phyloP scores from a whole-genome alignment of 1,140 invertebrate species.

The Papilio polyxenes region DNA sequence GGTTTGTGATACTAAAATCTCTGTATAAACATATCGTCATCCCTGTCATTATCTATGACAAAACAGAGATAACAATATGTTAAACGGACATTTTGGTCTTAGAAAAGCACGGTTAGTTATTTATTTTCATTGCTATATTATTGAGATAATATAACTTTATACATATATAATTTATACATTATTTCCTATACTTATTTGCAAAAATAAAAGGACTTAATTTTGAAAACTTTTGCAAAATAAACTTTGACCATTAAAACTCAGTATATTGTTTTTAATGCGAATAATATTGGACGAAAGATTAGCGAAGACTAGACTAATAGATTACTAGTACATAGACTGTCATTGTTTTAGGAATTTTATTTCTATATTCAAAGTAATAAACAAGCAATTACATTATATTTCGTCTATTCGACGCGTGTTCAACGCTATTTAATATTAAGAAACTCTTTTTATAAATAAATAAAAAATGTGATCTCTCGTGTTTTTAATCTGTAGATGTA shows the following conservation, averaged over 20 bases:
- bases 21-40: too few relatives aligned
- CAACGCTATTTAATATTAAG: constrained; percentile 48
- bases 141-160: too few relatives aligned
- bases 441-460: constrained; percentile 48
- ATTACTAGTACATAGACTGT: constrained; percentile 46
- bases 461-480: constrained; percentile 73
- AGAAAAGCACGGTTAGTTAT: too few relatives aligned
- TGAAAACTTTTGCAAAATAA: constrained; percentile 33
- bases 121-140: too few relatives aligned
- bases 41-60: too few relatives aligned
- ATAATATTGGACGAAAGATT: background rate
- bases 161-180: too few relatives aligned
- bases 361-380: constrained; percentile 67
- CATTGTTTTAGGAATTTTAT: constrained; percentile 54
- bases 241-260: background rate
- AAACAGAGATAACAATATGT: too few relatives aligned
- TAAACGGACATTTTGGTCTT: too few relatives aligned
- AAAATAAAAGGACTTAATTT: background rate
- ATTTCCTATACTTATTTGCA: too few relatives aligned
- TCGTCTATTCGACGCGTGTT: constrained; percentile 45
- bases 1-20: too few relatives aligned
- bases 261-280: too few relatives aligned
- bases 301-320: background rate
- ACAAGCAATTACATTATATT: constrained; percentile 60
- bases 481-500: constrained; percentile 63